These are phyloP conservation scores for Thymelicus lineola DNA, from an alignment of 2,888 invertebrate genomes.

Conservation along the genomic window DNA sequence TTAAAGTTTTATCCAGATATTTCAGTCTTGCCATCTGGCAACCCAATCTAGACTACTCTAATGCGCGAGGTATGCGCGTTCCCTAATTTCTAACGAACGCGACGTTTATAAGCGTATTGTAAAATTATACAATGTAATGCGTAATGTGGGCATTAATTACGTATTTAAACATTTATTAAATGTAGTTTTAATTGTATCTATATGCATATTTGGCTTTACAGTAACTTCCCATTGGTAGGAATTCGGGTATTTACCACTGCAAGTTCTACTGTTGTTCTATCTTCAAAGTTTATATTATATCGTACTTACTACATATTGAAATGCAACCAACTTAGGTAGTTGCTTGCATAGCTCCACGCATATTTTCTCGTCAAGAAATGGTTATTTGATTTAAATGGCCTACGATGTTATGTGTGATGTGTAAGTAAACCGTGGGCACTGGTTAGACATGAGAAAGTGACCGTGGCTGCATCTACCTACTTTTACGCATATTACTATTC, in stretches of 20 bases:
- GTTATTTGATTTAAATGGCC: conserved; percentile 18
- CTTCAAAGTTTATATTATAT: background rate
- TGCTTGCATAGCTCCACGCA: background rate
- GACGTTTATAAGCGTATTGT: background rate
- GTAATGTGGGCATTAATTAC: background rate
- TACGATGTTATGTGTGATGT: background rate
- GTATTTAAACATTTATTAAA: too few species aligned
- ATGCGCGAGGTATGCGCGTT: too few species aligned
- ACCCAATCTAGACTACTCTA: background rate
- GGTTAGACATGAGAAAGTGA: conserved; percentile 19
- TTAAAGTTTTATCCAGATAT: too few species aligned
- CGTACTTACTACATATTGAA: background rate
- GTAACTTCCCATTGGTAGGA: too few species aligned
- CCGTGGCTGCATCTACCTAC: background rate
- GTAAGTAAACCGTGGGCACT: conserved; percentile 5
- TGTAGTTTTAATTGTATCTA: too few species aligned
- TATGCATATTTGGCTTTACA: too few species aligned
- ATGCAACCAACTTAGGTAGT: background rate
- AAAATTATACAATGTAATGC: background rate
- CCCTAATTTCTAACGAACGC: background rate
- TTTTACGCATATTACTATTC: conserved; percentile 7
- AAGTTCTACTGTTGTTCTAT: background rate
- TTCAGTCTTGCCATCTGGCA: background rate
- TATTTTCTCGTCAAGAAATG: conserved; percentile 10
- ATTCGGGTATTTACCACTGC: too few species aligned